Evolutionary conservation across 2,797 vertebrate genomes (phyloP).

Genomic region (Taenioides sp.): DNA sequence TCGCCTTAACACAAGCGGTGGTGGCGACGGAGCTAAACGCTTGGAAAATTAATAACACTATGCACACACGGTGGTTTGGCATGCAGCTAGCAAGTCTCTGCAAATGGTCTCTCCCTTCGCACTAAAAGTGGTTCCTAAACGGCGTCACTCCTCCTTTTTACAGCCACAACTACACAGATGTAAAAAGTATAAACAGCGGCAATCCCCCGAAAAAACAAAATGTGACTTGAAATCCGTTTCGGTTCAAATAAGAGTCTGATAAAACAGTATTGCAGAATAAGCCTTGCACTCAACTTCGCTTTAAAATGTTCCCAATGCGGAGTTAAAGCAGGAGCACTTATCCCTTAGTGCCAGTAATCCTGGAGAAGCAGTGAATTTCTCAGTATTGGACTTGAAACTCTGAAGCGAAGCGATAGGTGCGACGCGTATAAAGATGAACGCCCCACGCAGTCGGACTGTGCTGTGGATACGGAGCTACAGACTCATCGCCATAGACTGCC

Average conservation of each 20-base stretch:
- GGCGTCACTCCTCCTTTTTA: not conserved
- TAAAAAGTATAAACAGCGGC: constrained; percentile 14
- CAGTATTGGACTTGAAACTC: constrained; percentile 35
- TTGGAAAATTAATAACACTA: constrained; percentile 46
- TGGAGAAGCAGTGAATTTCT: constrained; percentile 30
- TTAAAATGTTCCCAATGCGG: constrained; percentile 6
- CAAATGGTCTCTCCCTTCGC: constrained; percentile 19
- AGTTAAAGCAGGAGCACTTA: constrained; percentile 21
- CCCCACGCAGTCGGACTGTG: constrained; percentile 54
- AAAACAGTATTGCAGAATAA: constrained; percentile 5
- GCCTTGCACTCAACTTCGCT: constrained; percentile 7
- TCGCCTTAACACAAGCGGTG: constrained; percentile 42
- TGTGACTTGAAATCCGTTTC: constrained; percentile 53
- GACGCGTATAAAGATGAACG: constrained; percentile 41
- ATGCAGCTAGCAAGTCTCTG: constrained; percentile 6
- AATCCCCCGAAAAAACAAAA: constrained; percentile 61
- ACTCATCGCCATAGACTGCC: constrained; percentile 27
- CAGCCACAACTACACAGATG: constrained; percentile 15
- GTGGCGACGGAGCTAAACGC: constrained; percentile 36
- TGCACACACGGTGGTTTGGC: constrained; percentile 19
- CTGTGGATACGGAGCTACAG: not conserved
- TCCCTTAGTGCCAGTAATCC: constrained; percentile 20
- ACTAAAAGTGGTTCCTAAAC: constrained; percentile 12
- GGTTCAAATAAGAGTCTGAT: constrained; percentile 26
- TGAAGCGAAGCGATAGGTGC: constrained; percentile 37